Evolutionary conservation across 2,888 invertebrate genomes (phyloP).

Genomic region (Drosophila lacicola): DNA sequence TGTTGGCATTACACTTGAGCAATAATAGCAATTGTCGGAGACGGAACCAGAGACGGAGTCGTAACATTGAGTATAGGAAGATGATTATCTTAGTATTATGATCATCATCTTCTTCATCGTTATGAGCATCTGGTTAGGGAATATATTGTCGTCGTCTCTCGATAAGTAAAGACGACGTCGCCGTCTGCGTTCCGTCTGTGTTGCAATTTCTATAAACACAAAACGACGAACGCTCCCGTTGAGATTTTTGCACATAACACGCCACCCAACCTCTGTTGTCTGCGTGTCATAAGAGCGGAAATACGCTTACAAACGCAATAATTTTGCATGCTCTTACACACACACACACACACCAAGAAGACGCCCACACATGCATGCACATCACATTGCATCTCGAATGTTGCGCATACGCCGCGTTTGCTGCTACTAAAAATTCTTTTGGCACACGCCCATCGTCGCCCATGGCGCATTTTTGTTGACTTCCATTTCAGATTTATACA

Average conservation of each 20-base stretch:
- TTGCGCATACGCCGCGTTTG: constrained; percentile 66
- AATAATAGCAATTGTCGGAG: constrained; percentile 65
- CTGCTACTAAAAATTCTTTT: constrained; percentile 57
- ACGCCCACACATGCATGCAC: background rate
- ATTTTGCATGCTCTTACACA: constrained; percentile 48
- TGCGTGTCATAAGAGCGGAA: constrained; percentile 60
- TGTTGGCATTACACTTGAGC: constrained; percentile 71
- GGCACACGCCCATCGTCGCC: constrained; percentile 41
- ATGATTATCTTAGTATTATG: constrained; percentile 40
- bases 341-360: background rate
- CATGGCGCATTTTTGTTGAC: constrained; percentile 38
- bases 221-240: constrained; percentile 45
- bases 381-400: constrained; percentile 49
- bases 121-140: constrained; percentile 29
- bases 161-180: constrained; percentile 55
- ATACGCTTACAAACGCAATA: constrained; percentile 67
- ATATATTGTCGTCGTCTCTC: constrained; percentile 50
- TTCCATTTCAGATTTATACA: constrained; percentile 47
- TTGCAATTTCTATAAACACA: constrained; percentile 64
- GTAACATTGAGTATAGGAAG: constrained; percentile 2
- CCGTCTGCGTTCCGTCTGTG: constrained; percentile 34
- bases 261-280: constrained; percentile 1
- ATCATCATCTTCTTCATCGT: constrained; percentile 24
- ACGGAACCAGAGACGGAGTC: constrained; percentile 22
- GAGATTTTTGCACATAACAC: constrained; percentile 42